Evolutionary conservation across 1,140 invertebrate species (phyloP).

Genomic region (Drosophila teissieri): DNA sequence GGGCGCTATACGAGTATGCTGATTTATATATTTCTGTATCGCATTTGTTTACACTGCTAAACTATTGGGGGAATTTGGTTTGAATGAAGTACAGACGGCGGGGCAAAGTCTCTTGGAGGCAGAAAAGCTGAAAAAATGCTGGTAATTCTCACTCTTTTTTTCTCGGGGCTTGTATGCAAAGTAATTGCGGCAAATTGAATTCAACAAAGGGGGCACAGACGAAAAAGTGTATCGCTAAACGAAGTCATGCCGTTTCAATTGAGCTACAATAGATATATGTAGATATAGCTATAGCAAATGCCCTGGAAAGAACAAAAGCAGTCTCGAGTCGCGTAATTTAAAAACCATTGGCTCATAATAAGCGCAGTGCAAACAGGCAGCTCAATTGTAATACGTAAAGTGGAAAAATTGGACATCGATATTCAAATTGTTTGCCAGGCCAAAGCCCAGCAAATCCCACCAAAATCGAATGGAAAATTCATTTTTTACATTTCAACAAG

Average conservation of each 20-base stretch:
- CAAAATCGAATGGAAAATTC: conserved; percentile 1
- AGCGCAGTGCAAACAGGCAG: conserved; percentile 31
- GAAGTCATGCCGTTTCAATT: conserved; percentile 82
- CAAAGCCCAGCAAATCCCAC: conserved; percentile 1
- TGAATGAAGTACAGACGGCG: conserved; percentile 46
- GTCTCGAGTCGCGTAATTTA: conserved; percentile 29
- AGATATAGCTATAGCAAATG: conserved; percentile 2
- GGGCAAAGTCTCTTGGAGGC: conserved; percentile 8
- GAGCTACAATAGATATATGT: conserved; percentile 28
- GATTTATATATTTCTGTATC: conserved; percentile 10
- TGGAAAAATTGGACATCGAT: not conserved
- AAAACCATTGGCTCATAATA: conserved; percentile 41
- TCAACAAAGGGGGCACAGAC: conserved; percentile 50
- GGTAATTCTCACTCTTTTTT: conserved; percentile 18
- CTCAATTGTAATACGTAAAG: conserved; percentile 31
- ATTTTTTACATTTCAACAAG: conserved; percentile 49
- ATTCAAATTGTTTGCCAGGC: conserved; percentile 30
- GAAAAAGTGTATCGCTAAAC: conserved; percentile 75
- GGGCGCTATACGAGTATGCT: not conserved
- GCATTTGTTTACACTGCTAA: conserved; percentile 63
- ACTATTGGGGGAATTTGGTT: conserved; percentile 65
- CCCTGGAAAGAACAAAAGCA: conserved; percentile 5
- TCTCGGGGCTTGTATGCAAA: conserved; percentile 60
- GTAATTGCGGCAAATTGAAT: conserved; percentile 81
- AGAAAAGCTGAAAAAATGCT: not conserved